Conservation (phyloP, 1,140 invertebrate species). For the Bradysia coprophila region DNA sequence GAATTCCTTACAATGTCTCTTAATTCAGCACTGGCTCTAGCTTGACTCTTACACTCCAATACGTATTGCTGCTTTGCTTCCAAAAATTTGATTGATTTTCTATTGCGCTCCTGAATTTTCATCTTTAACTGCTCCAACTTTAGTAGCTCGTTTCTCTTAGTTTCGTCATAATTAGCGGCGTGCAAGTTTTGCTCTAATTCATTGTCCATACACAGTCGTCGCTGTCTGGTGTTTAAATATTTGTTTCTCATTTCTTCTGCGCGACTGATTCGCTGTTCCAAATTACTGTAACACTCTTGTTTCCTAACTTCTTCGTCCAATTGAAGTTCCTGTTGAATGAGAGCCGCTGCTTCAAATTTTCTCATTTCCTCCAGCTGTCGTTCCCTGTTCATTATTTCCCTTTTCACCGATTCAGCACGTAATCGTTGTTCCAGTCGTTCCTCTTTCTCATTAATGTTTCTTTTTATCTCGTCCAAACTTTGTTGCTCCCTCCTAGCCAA, state of each 20-base stretch:
- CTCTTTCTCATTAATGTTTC: conserved; percentile 15
- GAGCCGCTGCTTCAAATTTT: conserved; percentile 13
- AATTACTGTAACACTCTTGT: conserved; percentile 13
- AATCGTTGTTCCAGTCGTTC: conserved; percentile 12
- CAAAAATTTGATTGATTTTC: conserved; percentile 15
- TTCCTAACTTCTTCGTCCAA: conserved; percentile 15
- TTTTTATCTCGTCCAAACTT: conserved; percentile 12
- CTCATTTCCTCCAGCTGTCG: conserved; percentile 14
- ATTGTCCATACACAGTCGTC: conserved; percentile 18
- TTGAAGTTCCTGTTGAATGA: conserved; percentile 17
- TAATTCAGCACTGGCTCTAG: conserved; percentile 20
- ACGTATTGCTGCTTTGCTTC: conserved; percentile 12
- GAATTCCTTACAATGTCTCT: conserved; percentile 19
- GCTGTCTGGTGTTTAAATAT: conserved; percentile 13
- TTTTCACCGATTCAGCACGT: conserved; percentile 11
- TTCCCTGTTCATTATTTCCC: conserved; percentile 12
- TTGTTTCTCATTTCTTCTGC: conserved; percentile 15
- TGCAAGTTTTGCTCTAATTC: conserved; percentile 18
- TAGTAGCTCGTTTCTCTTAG: conserved; percentile 11
- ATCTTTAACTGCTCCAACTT: conserved; percentile 13
- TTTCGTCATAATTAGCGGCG: conserved; percentile 19
- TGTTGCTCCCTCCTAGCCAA: conserved; percentile 15
- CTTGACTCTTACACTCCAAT: conserved; percentile 13
- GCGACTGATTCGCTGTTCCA: conserved; percentile 14
- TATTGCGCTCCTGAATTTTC: conserved; percentile 13